These are phyloP conservation scores for Drosophila pandora DNA, from an alignment of 1,140 invertebrate species.

Conservation along the genomic window DNA sequence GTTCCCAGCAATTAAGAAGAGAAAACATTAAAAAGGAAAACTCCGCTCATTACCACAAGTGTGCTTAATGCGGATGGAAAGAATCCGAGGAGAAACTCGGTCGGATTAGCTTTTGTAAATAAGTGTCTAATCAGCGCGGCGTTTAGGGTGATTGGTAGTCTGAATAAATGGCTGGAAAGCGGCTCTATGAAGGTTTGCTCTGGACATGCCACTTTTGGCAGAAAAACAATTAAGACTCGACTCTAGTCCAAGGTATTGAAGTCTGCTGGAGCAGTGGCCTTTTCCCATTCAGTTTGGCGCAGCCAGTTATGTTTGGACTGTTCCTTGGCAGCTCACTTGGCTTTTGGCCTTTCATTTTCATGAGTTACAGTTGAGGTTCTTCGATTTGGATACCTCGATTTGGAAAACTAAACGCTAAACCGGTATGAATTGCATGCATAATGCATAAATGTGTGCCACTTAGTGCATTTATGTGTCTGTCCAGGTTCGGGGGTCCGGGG, in stretches of 20 bases:
- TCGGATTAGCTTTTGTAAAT: not conserved
- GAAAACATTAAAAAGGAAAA: constrained; percentile 44
- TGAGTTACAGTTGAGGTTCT: constrained; percentile 58
- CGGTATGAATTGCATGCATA: constrained; percentile 52
- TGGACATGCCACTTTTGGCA: not conserved
- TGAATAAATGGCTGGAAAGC: not conserved
- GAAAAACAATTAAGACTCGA: not conserved
- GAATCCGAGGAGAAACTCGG: constrained; percentile 26
- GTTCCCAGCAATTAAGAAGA: constrained; percentile 37
- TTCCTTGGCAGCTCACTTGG: constrained; percentile 46
- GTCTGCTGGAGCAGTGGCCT: not conserved
- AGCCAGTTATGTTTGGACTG: constrained; percentile 27
- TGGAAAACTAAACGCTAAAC: constrained; percentile 39
- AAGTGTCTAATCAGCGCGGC: constrained; percentile 9
- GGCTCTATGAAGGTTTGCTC: not conserved
- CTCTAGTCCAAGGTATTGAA: constrained; percentile 4
- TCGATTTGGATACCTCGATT: constrained; percentile 29
- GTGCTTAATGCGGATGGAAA: constrained; percentile 28
- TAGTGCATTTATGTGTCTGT: constrained; percentile 42
- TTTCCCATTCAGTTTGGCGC: constrained; percentile 29
- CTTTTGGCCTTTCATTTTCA: constrained; percentile 77
- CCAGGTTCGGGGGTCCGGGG: constrained; percentile 1
- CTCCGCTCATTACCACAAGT: constrained; percentile 23
- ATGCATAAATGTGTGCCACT: constrained; percentile 55
- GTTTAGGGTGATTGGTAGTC: constrained; percentile 1